Base-by-base conservation (phyloP, 2,113 vertebrate species). In the pig (Sus scrofa) region DNA sequence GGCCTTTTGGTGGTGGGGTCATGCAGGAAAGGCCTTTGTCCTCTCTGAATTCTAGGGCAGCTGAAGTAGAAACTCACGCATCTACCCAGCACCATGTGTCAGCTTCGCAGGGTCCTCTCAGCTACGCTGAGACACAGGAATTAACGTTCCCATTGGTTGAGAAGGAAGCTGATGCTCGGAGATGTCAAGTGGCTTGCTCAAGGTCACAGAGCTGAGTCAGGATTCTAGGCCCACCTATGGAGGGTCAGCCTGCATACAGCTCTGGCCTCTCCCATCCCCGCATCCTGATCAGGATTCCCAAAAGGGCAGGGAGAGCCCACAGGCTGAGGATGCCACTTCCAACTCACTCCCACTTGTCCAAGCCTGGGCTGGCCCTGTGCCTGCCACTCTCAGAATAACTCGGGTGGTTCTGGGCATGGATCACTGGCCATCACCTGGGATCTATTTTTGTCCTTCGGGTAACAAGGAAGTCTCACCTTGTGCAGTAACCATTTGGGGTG, bases 401-500 rank as follows among this genome's bases (percentile, higher is more conserved):
- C 32, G 34, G 54, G 14, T 62, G 26, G 86, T 58, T 94, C 65
- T 52, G 18, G 20, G 92, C 91, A 58, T 50, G 75, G 65, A 95
- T 94, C 34, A 4, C 71, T 91, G 84, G n/a, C 89, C 82, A 92
- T 94, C 86, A 96, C 54, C 96, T 95, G 82, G 95, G 82, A 77
- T 24, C 96, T 97, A 71, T 96, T 98, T 96, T 77, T 98, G 79
- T 89, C 20, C 56, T 98, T 95, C 78, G 96, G 97, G 98, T 91
- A 95, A 96, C 16, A 68, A 86, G 94, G 94, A 63, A 95, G 19
- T 95, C 85, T 97, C 84, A 89, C 70, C 94, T 96, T 86, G 86
- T 63, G 70, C 82, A 86, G 89, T 89, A 83, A 93, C 82, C 19
- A 73, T 70, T 94, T 86, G 68, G 91, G 70, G 44, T 26, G 2